A percentile compares a stretch with the other conserved stretches of the same genome.
phyloP scores from a whole-genome alignment of 2,113 vertebrate genomes.

The Cygnus atratus region DNA sequence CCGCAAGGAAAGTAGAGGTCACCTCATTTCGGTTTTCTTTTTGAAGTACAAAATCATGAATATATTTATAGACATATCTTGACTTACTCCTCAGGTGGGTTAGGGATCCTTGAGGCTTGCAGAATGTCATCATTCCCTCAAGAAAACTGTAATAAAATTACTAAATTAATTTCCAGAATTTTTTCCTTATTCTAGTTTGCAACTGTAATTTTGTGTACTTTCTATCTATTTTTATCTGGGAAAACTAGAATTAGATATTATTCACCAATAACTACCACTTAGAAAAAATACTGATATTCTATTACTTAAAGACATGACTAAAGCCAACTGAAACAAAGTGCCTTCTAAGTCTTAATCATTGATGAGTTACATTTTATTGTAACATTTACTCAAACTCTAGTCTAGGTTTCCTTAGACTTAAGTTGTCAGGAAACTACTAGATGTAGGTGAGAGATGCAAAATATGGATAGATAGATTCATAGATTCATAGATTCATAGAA shows the following conservation, averaged over 20 bases:
- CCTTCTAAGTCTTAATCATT: neutral
- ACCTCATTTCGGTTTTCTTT: neutral
- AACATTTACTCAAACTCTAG: neutral
- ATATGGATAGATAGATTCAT: no score
- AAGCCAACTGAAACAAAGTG: neutral
- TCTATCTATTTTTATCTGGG: neutral
- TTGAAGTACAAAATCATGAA: neutral
- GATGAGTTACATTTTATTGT: neutral
- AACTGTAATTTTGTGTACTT: neutral
- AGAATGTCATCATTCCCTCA: neutral
- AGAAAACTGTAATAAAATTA: neutral
- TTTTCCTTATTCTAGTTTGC: neutral
- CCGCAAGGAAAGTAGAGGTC: neutral
- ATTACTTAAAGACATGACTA: neutral
- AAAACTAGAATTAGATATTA: neutral
- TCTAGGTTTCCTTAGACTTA: neutral
- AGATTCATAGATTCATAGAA: no score
- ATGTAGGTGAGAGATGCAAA: neutral
- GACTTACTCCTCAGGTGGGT: neutral
- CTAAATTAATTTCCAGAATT: neutral
- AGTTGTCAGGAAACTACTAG: neutral
- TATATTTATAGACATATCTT: neutral
- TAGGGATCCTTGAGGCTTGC: neutral
- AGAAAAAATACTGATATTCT: neutral
- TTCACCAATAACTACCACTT: neutral